Base-by-base conservation (phyloP, 2,797 vertebrate species). In the Neosalanx taihuensis region DNA sequence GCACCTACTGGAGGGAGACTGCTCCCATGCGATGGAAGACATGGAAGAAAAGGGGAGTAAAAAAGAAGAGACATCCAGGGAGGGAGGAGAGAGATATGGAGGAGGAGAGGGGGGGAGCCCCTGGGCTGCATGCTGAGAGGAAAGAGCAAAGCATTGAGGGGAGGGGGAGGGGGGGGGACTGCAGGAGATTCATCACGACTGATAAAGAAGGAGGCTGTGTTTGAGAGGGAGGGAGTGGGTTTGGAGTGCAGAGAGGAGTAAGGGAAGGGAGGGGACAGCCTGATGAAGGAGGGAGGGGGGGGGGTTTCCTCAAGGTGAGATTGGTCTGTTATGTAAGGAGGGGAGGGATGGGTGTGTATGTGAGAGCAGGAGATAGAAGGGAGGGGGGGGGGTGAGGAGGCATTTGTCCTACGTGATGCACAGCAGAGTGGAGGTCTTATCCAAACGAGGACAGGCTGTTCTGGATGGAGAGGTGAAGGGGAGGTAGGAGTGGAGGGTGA, bases 171-270 rank as follows among this genome's bases (percentile, higher is more conserved):
- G 26, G 60, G 70, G 74, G 76, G 68, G 41, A 12, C 41, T 0
- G 53, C 75, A 71, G 70, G 76, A 85, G 81, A 88, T 90, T 87
- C 84, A 87, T 89, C 83, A 86, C 35, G 69, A 80, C 81, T 69
- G 72, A 74, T 80, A 69, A 76, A 60, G 70, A 75, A 68, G 81
- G 82, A 81, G 75, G 75, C 64, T 71, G 80, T 79, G 77, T 72
- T 82, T 76, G 72, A 67, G 72, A 61, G 61, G 31, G 5, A 6
- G 66, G 13, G 71, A 33, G 35, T 33, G 41, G 57, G 23, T 26
- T 20, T 3, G 53, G 20, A 3, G 29, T 12, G 60, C 57, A 49
- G 57, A 70, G 23, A 73, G 64, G 71, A 71, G 2, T n/a, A 18
- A 46, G 41, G 26, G 51, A 59, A 31, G 53, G 46, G 26, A 56